Base-by-base conservation (phyloP, 2,797 vertebrate genomes). In the Vipera latastei region DNA sequence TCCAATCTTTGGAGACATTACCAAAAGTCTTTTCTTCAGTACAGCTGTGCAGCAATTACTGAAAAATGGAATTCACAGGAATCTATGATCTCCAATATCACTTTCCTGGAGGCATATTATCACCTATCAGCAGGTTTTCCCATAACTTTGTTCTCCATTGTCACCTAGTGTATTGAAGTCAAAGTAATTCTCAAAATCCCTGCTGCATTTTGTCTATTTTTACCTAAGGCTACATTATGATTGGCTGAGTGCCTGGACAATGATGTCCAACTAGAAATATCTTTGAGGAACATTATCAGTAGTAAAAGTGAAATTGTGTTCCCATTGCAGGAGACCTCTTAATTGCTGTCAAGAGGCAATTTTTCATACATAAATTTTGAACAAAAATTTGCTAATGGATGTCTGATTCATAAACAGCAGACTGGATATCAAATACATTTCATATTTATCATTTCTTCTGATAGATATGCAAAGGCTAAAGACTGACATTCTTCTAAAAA, bases 91-190 rank as follows among this genome's bases (percentile, higher is more conserved):
- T 94, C 12, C 85, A 93, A 89, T 12, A 95, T 86, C 57, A 32
- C 89, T 93, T 94, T 96, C 57, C 88, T 94, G 92, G 65, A 93
- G 92, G 61, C 0, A 93, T 60, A 95, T 92, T 93, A 96, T 95
- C 91, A 92, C 91, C 91, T 94, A 95, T 44, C 88, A 94, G 25
- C 0, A 25, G 44, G 51, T 55, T 92, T 91, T 94, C 69, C 89
- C 32, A 11, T 93, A 92, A 88, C 85, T 94, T 18, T 94, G 60
- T 91, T 94, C 44, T 93, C 16, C 89, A 0, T 94, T 94, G 92
- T 94, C 91, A 95, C 51, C 60, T 93, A 38, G 51, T 92, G 44
- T 89, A 93, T 0, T 90, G 94, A 95, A 91, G 90, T 94, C 94
- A 90, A 93, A 94, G 89, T 83, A 86, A 57, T 90, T 92, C 93